Percentiles rank a stretch among this genome's conserved stretches.
These are phyloP conservation scores for Ochropleura leucogaster DNA, from an alignment of 2,888 invertebrate species.

Conservation along the genomic window DNA sequence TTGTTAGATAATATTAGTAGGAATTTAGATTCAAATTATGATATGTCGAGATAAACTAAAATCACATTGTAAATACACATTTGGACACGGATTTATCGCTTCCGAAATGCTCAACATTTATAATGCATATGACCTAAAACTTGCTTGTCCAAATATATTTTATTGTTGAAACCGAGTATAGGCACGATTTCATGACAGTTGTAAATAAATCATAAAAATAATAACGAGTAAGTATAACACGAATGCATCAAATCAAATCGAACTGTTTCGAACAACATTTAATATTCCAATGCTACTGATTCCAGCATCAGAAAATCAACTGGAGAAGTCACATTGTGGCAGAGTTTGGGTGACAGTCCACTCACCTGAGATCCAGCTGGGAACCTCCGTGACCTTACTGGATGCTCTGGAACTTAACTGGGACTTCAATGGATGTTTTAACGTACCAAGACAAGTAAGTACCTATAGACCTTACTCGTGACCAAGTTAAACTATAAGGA, in stretches of 20 bases:
- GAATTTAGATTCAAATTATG: slow-evolving; percentile 16
- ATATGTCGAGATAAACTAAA: slow-evolving; percentile 30
- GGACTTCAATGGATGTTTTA: slow-evolving; percentile 85
- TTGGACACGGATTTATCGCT: slow-evolving; percentile 37
- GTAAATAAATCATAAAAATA: slow-evolving; percentile 3
- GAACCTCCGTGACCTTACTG: slow-evolving; percentile 67
- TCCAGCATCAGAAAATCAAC: slow-evolving; percentile 74
- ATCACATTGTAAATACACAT: slow-evolving; percentile 20
- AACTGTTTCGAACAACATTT: background rate
- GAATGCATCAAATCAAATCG: background rate
- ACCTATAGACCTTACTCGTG: background rate
- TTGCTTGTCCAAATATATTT: slow-evolving; percentile 3
- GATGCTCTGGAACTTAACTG: slow-evolving; percentile 88
- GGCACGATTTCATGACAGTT: slow-evolving; percentile 5
- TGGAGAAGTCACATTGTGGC: slow-evolving; percentile 85
- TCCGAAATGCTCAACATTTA: slow-evolving; percentile 31
- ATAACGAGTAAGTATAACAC: background rate
- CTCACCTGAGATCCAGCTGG: slow-evolving; percentile 78
- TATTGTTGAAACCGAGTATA: slow-evolving; percentile 18
- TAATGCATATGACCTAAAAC: slow-evolving; percentile 19
- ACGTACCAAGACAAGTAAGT: slow-evolving; percentile 81
- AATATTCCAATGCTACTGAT: slow-evolving; percentile 12
- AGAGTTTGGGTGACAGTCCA: slow-evolving; percentile 87
- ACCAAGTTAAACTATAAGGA: background rate
- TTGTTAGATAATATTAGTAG: slow-evolving; percentile 13